phyloP scores from a whole-genome alignment of 2,797 vertebrate species.

The Anguilla marmorata region DNA sequence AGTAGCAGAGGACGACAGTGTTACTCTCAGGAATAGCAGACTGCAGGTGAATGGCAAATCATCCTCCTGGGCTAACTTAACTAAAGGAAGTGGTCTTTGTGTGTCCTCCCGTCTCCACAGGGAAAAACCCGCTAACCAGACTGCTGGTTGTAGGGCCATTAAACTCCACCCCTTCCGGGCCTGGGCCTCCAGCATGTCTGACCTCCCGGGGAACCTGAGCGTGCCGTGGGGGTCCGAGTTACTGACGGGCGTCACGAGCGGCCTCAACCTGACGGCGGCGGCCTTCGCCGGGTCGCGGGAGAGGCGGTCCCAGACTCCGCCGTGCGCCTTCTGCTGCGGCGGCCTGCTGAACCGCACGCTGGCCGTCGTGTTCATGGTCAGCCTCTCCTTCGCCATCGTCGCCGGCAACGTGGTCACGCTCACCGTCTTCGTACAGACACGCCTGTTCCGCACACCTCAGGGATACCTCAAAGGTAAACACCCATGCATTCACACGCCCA shows the following conservation, averaged over 20 bases:
- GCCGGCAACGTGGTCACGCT: slow-evolving; percentile 80
- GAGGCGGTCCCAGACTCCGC: slow-evolving; percentile 57
- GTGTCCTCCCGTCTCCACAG: slow-evolving; percentile 38
- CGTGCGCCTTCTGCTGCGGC: slow-evolving; percentile 71
- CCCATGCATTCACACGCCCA: neutral
- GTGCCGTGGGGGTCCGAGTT: slow-evolving; percentile 44
- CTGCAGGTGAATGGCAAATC: neutral
- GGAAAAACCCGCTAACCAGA: slow-evolving; percentile 51
- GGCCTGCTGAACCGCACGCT: slow-evolving; percentile 67
- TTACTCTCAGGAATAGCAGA: neutral
- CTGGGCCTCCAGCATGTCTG: slow-evolving; percentile 57
- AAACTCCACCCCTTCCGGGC: neutral
- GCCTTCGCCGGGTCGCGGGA: slow-evolving; percentile 25
- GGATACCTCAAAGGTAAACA: slow-evolving; percentile 78
- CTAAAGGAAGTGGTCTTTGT: neutral
- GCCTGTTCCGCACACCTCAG: slow-evolving; percentile 75
- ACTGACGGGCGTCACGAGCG: slow-evolving; percentile 52
- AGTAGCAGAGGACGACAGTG: neutral
- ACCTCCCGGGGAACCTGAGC: slow-evolving; percentile 56
- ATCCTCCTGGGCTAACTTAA: neutral
- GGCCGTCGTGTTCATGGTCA: slow-evolving; percentile 74
- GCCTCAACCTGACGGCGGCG: slow-evolving; percentile 58
- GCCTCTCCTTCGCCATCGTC: slow-evolving; percentile 73
- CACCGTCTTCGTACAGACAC: slow-evolving; percentile 75
- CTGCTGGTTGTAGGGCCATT: slow-evolving; percentile 42